These are phyloP conservation scores for Coptodon rendalli DNA, from an alignment of 2,113 vertebrate species.

Conservation along the genomic window DNA sequence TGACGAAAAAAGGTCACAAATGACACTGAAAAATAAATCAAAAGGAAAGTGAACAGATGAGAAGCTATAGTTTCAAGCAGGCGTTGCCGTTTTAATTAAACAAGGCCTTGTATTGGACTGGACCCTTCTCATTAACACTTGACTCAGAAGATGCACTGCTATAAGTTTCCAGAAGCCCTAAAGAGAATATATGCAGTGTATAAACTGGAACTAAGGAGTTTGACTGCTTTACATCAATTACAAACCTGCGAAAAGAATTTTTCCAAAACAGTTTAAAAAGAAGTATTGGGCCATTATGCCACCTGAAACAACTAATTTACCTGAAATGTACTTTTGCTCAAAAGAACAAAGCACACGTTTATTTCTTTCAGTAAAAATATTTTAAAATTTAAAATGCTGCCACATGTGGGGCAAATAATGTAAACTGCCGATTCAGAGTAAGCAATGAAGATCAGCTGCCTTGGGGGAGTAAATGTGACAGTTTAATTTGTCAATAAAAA, in stretches of 20 bases:
- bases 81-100: not conserved
- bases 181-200: not conserved
- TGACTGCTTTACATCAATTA: not conserved
- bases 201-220: not conserved
- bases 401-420: not conserved
- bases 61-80: not conserved
- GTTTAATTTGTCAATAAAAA: not conserved
- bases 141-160: not conserved
- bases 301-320: not conserved
- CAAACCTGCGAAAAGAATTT: not conserved
- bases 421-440: not conserved
- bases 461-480: not conserved
- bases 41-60: slow-evolving; percentile 18
- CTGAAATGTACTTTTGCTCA: not conserved
- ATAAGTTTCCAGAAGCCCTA: not conserved
- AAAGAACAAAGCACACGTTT: not conserved
- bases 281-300: not conserved
- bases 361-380: not conserved
- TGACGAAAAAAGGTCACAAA: not conserved
- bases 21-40: slow-evolving; percentile 27
- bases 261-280: not conserved
- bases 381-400: not conserved
- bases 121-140: not conserved
- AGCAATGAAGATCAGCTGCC: not conserved
- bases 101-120: not conserved